These are phyloP conservation scores for Lycia hirtaria DNA, from an alignment of 2,888 invertebrate species.

Conservation along the genomic window DNA sequence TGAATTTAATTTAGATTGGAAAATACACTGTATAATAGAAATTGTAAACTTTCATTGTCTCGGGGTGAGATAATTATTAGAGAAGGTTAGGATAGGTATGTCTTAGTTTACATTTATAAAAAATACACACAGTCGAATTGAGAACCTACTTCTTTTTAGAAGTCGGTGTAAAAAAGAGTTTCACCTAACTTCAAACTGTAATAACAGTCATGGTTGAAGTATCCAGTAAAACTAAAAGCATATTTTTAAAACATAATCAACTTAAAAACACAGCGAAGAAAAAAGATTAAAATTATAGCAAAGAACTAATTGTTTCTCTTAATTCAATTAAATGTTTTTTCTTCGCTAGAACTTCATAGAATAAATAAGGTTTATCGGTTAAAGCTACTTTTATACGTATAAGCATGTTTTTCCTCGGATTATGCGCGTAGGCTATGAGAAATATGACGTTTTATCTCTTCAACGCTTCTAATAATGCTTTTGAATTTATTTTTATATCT, in stretches of 20 bases:
- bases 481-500: background rate
- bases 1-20: too few relatives aligned
- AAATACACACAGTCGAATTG: too few relatives aligned
- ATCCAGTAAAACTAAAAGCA: too few relatives aligned
- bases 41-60: too few relatives aligned
- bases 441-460: background rate
- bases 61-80: too few relatives aligned
- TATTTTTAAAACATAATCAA: background rate
- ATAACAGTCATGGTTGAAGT: too few relatives aligned
- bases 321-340: slow-evolving; percentile 15
- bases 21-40: too few relatives aligned
- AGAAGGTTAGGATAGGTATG: too few relatives aligned
- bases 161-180: too few relatives aligned
- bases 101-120: too few relatives aligned
- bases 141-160: too few relatives aligned
- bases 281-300: slow-evolving; percentile 8
- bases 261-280: background rate
- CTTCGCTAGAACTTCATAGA: background rate
- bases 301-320: slow-evolving; percentile 9
- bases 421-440: background rate
- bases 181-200: too few relatives aligned
- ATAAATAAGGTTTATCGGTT: slow-evolving; percentile 15
- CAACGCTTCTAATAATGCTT: background rate
- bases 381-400: slow-evolving; percentile 1
- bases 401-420: background rate